These are phyloP conservation scores for Cydia fagiglandana DNA, from an alignment of 1,140 invertebrate species.

Conservation along the genomic window DNA sequence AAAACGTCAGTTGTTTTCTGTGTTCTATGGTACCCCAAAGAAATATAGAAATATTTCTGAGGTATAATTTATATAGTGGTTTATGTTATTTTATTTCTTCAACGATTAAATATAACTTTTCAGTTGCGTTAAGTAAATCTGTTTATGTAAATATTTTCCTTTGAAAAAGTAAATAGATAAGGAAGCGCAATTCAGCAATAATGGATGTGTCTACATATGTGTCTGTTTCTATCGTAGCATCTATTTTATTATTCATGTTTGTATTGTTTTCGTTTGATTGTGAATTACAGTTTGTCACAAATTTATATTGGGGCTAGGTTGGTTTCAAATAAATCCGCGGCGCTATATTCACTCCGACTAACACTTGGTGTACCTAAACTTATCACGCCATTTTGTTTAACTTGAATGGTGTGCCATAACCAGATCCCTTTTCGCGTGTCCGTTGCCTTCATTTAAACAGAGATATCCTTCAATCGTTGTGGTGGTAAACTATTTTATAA, in stretches of 20 bases:
- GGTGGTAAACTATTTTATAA: conserved; percentile 53
- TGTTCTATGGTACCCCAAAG: conserved; percentile 4
- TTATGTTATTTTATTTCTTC: conserved; percentile 38
- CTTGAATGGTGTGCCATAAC: neutral
- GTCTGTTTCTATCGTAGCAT: conserved; percentile 36
- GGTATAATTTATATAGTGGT: conserved; percentile 50
- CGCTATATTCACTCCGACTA: neutral
- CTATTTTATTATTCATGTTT: conserved; percentile 36
- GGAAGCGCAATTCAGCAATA: conserved; percentile 40
- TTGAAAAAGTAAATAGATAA: conserved; percentile 49
- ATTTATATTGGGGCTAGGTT: conserved; percentile 24
- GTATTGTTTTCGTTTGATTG: conserved; percentile 14
- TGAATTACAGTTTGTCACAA: conserved; percentile 31
- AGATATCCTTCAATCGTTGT: conserved; percentile 38
- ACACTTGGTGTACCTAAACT: neutral
- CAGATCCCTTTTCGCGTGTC: neutral
- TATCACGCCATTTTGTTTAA: neutral
- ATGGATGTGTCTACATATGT: conserved; percentile 38
- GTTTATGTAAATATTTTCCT: conserved; percentile 75
- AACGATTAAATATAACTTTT: conserved; percentile 50
- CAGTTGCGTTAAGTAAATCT: conserved; percentile 56
- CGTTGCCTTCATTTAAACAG: neutral
- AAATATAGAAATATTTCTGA: conserved; percentile 25
- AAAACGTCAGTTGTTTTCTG: conserved; percentile 21
- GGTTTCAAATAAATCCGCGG: conserved; percentile 19